Conservation (phyloP, 2,888 invertebrate species). For the Bimastos eiseni region DNA sequence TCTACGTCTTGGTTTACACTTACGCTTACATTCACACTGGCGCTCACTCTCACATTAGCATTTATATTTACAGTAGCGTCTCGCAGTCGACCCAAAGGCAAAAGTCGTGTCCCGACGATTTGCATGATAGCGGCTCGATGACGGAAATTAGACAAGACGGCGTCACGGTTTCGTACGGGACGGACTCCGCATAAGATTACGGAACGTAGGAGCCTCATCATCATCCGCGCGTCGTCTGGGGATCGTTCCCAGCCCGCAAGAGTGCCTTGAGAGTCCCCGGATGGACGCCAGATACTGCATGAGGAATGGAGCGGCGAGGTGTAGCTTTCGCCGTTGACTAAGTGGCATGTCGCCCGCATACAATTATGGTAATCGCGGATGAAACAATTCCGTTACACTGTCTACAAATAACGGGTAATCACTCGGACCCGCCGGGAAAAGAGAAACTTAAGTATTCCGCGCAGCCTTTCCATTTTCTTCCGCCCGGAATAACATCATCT, state of each 20-base stretch:
- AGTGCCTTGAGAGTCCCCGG: neutral
- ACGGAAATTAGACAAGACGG: neutral
- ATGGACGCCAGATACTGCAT: neutral
- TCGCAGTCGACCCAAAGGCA: neutral
- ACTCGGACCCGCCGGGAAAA: neutral
- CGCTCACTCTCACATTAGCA: too few species aligned
- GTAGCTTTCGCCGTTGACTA: neutral
- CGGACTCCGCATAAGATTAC: neutral
- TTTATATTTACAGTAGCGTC: neutral
- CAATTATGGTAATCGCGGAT: conserved; percentile 13
- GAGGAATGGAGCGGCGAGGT: neutral
- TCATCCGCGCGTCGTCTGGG: neutral
- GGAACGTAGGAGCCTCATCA: neutral
- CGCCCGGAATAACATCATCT: conserved; percentile 5
- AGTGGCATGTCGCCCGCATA: conserved; percentile 2
- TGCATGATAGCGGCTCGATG: neutral
- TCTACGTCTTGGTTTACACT: too few species aligned
- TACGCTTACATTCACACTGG: too few species aligned
- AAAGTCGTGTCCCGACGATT: neutral
- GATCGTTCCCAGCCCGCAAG: neutral
- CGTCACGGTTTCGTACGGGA: neutral
- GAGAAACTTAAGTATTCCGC: conserved; percentile 19
- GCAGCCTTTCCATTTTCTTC: conserved; percentile 16
- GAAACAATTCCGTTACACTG: neutral
- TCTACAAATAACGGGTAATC: neutral